phyloP scores from a whole-genome alignment of 2,113 vertebrate species.

The Eubucco bourcierii region DNA sequence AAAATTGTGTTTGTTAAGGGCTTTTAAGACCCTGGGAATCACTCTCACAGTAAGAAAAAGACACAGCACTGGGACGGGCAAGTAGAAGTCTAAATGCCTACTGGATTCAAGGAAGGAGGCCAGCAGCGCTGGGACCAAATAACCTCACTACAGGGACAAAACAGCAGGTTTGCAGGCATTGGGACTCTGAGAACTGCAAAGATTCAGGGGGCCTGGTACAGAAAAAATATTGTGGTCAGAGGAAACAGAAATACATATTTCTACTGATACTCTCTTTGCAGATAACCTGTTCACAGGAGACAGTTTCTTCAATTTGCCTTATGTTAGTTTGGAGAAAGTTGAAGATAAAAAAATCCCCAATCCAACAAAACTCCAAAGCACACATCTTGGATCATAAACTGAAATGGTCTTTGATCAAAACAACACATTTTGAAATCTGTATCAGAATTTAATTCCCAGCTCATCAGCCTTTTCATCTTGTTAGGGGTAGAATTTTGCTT shows the following conservation, averaged over 20 bases:
- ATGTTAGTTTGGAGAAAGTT: not conserved
- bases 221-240: not conserved
- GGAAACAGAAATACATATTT: not conserved
- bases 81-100: not conserved
- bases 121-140: not conserved
- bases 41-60: not conserved
- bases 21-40: not conserved
- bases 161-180: not conserved
- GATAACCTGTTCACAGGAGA: not conserved
- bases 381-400: not conserved
- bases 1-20: not conserved
- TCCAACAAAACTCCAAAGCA: not conserved
- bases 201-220: not conserved
- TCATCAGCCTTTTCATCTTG: not conserved
- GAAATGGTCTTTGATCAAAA: conserved; percentile 4
- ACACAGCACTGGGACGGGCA: not conserved
- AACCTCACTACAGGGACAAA: not conserved
- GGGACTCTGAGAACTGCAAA: not conserved
- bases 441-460: not conserved
- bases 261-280: fast-evolving
- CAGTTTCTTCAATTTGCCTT: not conserved
- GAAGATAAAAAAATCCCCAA: not conserved
- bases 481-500: not conserved
- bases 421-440: not conserved
- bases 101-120: not conserved